Percentiles rank a stretch among this genome's conserved stretches.
Evolutionary conservation across 2,113 vertebrate species (phyloP).

Genomic region (Psilopsiagon aymara): DNA sequence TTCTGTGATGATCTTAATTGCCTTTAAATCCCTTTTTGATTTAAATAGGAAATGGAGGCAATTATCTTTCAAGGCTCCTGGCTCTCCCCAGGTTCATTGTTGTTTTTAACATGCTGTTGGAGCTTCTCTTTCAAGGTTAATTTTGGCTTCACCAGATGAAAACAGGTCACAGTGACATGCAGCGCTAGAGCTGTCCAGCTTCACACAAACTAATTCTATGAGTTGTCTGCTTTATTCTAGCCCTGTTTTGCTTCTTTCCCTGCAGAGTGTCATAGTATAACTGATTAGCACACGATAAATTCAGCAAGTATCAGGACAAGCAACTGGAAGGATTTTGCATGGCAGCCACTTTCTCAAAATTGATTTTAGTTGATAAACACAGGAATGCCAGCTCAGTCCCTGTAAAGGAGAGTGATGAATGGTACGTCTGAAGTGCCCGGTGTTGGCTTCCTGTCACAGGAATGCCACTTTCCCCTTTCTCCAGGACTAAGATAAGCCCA

Average conservation of each 20-base stretch:
- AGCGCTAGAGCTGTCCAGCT: neutral
- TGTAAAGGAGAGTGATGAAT: slow-evolving; percentile 37
- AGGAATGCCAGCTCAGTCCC: neutral
- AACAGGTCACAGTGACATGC: neutral
- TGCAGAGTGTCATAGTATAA: neutral
- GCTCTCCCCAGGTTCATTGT: neutral
- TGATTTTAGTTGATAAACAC: slow-evolving; percentile 8
- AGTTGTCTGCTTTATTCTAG: neutral
- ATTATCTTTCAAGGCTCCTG: neutral
- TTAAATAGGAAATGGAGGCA: neutral
- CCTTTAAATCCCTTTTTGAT: neutral
- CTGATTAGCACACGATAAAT: neutral
- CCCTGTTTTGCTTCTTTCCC: neutral
- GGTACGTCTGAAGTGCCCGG: slow-evolving; percentile 31
- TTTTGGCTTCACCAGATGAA: neutral
- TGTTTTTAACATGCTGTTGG: neutral
- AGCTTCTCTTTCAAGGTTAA: slow-evolving; percentile 1
- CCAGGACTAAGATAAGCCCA: slow-evolving; percentile 56
- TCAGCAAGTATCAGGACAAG: neutral
- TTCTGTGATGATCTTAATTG: neutral
- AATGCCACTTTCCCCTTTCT: slow-evolving; percentile 66
- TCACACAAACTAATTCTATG: neutral
- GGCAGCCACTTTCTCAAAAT: neutral
- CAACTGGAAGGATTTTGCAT: neutral
- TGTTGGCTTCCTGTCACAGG: slow-evolving; percentile 58